Percentiles rank a stretch among this genome's conserved stretches.
phyloP scores from a whole-genome alignment of 2,113 vertebrate species.

The Casuarius casuarius region DNA sequence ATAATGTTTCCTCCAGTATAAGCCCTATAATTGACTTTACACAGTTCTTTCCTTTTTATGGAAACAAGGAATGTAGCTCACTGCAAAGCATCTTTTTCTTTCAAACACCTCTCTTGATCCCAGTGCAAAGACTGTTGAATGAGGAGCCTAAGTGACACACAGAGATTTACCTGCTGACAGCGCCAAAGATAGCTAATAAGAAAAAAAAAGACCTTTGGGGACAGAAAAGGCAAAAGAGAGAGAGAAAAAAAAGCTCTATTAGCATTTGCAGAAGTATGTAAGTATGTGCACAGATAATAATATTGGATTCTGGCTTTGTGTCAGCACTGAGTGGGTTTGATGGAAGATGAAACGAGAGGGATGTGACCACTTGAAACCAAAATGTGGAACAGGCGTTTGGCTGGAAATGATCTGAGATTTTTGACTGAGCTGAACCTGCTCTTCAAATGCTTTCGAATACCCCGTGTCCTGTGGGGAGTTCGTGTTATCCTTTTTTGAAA shows the following conservation, averaged over 20 bases:
- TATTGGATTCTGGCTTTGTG: neutral
- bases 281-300: neutral
- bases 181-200: neutral
- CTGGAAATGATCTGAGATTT: neutral
- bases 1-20: neutral
- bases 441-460: no score
- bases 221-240: neutral
- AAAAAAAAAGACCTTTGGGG: neutral
- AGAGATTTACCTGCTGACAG: neutral
- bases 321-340: neutral
- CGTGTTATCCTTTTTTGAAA: neutral
- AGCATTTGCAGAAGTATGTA: neutral
- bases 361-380: neutral
- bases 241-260: neutral
- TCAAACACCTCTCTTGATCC: neutral
- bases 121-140: neutral
- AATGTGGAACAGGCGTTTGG: neutral
- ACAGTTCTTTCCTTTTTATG: neutral
- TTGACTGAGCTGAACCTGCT: neutral
- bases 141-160: neutral
- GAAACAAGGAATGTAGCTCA: neutral
- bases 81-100: neutral
- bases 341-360: neutral
- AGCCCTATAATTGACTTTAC: neutral
- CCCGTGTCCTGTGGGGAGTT: neutral